Conservation (phyloP, 2,113 vertebrate genomes). For the Aegotheles bennettii region DNA sequence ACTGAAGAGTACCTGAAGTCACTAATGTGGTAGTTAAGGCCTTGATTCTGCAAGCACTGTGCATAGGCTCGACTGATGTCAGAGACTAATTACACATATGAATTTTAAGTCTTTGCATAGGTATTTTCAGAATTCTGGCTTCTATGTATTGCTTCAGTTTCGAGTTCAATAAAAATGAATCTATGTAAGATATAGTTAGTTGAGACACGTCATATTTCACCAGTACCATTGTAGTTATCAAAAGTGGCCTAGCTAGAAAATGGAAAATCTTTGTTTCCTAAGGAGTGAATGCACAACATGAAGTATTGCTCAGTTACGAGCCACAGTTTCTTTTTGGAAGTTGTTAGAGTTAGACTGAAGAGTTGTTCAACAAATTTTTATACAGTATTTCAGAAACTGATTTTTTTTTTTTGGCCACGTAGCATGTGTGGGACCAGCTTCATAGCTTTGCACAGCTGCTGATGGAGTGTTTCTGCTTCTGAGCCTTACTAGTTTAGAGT, state of each 20-base stretch:
- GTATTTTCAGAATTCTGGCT: slow-evolving; percentile 9
- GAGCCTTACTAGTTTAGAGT: slow-evolving; percentile 45
- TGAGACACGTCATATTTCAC: background rate
- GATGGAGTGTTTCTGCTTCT: slow-evolving; percentile 52
- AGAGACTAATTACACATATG: background rate
- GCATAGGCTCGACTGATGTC: background rate
- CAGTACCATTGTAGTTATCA: background rate
- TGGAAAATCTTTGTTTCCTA: background rate
- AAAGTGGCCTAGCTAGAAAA: slow-evolving; percentile 5
- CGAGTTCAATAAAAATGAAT: slow-evolving; percentile 17
- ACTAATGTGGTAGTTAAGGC: background rate
- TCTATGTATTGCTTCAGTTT: slow-evolving; percentile 41
- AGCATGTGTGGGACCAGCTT: slow-evolving; percentile 35
- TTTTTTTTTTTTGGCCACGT: background rate
- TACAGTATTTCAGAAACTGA: slow-evolving; percentile 40
- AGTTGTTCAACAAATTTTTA: background rate
- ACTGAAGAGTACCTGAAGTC: background rate
- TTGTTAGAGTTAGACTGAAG: background rate
- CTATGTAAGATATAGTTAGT: background rate
- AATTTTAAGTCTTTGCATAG: slow-evolving; percentile 12
- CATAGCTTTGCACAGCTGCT: slow-evolving; percentile 36
- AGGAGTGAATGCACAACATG: background rate
- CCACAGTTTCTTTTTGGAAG: background rate
- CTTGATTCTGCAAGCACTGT: background rate
- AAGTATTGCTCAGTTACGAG: background rate